A percentile compares a stretch with the other conserved stretches of the same genome.
Conservation (phyloP, 2,797 vertebrate species). For the Pseudomugil gertrudae region DNA sequence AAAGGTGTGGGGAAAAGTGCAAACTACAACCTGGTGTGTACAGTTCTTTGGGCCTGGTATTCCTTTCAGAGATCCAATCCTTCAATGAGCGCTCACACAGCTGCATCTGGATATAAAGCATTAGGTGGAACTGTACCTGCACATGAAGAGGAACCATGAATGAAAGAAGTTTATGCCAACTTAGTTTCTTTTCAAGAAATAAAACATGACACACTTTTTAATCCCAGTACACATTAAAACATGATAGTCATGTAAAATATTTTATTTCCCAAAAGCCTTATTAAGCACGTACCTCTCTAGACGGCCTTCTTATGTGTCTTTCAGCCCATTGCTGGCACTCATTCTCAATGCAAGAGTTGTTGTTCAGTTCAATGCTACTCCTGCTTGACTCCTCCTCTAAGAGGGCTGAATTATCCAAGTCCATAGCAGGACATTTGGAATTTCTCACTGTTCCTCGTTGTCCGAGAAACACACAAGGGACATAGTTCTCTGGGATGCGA, state of each 20-base stretch:
- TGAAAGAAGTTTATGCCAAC: neutral
- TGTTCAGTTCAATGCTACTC: conserved; percentile 72
- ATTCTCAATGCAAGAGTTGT: conserved; percentile 68
- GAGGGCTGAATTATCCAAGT: conserved; percentile 58
- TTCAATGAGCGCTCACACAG: conserved; percentile 93
- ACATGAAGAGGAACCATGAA: neutral
- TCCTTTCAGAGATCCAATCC: conserved; percentile 93
- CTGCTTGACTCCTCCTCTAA: conserved; percentile 70
- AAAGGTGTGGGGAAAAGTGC: neutral
- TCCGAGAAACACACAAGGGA: conserved; percentile 84
- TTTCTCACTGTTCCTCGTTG: conserved; percentile 23
- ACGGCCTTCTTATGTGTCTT: conserved; percentile 51
- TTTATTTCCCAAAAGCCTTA: neutral
- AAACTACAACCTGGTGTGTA: conserved; percentile 57
- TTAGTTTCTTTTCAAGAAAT: neutral
- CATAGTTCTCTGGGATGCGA: conserved; percentile 71
- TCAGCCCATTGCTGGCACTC: conserved; percentile 66
- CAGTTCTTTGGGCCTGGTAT: conserved; percentile 68
- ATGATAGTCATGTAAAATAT: neutral
- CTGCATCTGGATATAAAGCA: conserved; percentile 99
- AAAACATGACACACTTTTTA: neutral
- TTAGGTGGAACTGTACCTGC: conserved; percentile 90
- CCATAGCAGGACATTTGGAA: conserved; percentile 71
- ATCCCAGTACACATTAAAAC: neutral
- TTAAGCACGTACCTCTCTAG: conserved; percentile 66